Base-by-base conservation (phyloP, 64 coral and sea anemone genomes). In the Dendrophyllia cribrosa region DNA sequence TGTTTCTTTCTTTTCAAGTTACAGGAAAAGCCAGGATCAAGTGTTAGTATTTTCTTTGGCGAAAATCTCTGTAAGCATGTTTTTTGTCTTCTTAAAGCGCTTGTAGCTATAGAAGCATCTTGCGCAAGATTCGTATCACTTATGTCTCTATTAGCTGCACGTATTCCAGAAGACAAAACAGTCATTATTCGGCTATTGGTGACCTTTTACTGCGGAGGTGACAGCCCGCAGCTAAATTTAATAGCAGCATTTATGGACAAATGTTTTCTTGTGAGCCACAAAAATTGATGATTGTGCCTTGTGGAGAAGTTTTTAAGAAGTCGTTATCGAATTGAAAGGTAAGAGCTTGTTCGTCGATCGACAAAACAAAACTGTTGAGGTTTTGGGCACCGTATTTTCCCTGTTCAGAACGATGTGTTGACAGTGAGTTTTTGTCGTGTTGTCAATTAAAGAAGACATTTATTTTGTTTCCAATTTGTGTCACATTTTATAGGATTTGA, bases 391-490 rank as follows among this genome's bases (percentile, higher is more conserved):
- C 34, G 43, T 74, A 8, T 75, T 75, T 43, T 49, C 46, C 44
- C 49, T 5, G 20, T 53, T 77, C 20, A 16, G 3, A 6, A 53
- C 70, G 13, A 55, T 56, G 50, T 77, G 75, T 12, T 24, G 75
- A 77, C 75, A 56, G 48, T 11, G 53, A 56, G 19, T 58, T 77
- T 77, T 77, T 55, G 49, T 81, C 55, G 47, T 65, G 79, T 82
- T 16, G 59, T 65, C 58, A 48, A n/a, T n/a, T n/a, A n/a, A n/a
- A n/a, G n/a, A n/a, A 47, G 26, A 15, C 79, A 60, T 82, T 82
- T 60, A n/a, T n/a, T n/a, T n/a, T 82, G 59, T 64, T 62, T 79
- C 51, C 22, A 79, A 79, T 79, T 79, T 79, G 77, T 59, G 52
- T 59, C 77, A 61, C 55, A 81, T 79, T 79, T 81, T 45, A 3